Base-by-base conservation (phyloP, 2,113 vertebrate species). In the Nerophis lumbriciformis region DNA sequence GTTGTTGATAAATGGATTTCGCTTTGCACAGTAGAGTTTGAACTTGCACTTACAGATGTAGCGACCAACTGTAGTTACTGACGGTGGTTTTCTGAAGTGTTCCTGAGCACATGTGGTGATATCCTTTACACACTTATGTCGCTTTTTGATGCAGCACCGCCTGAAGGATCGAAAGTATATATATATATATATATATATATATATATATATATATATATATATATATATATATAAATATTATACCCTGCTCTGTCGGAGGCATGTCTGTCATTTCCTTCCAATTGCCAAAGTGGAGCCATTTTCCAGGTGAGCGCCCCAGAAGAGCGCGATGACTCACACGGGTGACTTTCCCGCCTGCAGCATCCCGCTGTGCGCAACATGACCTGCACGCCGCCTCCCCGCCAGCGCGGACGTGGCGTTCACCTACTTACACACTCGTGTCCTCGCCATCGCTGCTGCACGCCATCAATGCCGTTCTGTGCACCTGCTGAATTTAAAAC, bases 401-500 rank as follows among this genome's bases (percentile, higher is more conserved):
- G 49, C 8, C 72, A 51, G 7, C 49, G 4, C 53, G 11, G 16
- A 10, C 60, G 65, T 65, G 59, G 51, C 28, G 28, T 57, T 64
- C 51, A 73, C 66, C 59, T 45, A 66, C 28, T 69, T 38, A 58
- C 15, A 58, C 60, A 59, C 19, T 44, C 55, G 28, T 38, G 11
- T 39, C 19, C 16, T 12, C 48, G 21, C 14, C 11, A 58, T 73
- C 55, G 55, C 48, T 45, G 16, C 63, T 69, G 56, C 60, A 44
- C 16, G n/a, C 56, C 48, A 45, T 53, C 2, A 63, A 9, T 6
- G 47, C 49, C 51, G 9, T 21, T 10, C 19, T 0, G 37, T 35
- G 1, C 28, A 21, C 5, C 2, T 71, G 65, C 72, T 73, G 78
- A 74, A 87, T 85, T 82, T 77, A 79, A 79, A 85, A 74, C 64